Conservation (phyloP, 2,888 invertebrate species). For the Epistrophe eligans region DNA sequence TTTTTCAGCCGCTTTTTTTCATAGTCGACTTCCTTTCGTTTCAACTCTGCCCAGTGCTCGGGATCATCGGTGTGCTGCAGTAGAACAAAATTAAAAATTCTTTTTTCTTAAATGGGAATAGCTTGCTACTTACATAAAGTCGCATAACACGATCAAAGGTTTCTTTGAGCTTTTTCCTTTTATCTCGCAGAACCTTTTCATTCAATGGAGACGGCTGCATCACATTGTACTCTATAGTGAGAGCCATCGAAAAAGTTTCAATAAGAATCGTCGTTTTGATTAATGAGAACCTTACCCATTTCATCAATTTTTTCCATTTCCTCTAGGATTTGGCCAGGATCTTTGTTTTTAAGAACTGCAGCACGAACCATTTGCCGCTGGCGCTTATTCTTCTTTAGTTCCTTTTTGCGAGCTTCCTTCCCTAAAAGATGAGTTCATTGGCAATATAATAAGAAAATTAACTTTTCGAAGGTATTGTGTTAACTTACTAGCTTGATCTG, state of each 20-base stretch:
- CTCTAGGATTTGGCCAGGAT: conserved; percentile 96
- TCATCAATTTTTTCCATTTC: conserved; percentile 99
- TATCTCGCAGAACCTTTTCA: conserved; percentile 98
- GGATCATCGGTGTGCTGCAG: conserved; percentile 96
- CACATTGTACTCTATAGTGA: conserved; percentile 94
- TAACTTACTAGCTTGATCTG: conserved; percentile 98
- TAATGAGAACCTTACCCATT: conserved; percentile 89
- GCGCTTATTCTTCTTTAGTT: conserved; percentile 98
- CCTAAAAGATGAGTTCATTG: conserved; percentile 85
- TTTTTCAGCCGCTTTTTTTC: conserved; percentile 94
- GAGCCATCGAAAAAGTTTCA: conserved; percentile 23
- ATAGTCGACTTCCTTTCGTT: conserved; percentile 95
- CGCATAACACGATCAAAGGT: conserved; percentile 97
- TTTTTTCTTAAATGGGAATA: not conserved
- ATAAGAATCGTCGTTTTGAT: not conserved
- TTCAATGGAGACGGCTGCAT: conserved; percentile 96
- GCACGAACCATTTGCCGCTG: conserved; percentile 98
- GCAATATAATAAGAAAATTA: not conserved
- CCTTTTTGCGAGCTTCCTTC: conserved; percentile 98
- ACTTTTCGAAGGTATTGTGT: not conserved
- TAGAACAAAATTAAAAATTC: not conserved
- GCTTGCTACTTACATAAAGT: conserved; percentile 93
- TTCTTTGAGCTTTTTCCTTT: conserved; percentile 96
- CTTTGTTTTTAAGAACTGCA: conserved; percentile 98
- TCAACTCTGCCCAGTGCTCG: conserved; percentile 96